Evolutionary conservation across 2,888 invertebrate genomes (phyloP).

Genomic region (Muschampia plurimacula): DNA sequence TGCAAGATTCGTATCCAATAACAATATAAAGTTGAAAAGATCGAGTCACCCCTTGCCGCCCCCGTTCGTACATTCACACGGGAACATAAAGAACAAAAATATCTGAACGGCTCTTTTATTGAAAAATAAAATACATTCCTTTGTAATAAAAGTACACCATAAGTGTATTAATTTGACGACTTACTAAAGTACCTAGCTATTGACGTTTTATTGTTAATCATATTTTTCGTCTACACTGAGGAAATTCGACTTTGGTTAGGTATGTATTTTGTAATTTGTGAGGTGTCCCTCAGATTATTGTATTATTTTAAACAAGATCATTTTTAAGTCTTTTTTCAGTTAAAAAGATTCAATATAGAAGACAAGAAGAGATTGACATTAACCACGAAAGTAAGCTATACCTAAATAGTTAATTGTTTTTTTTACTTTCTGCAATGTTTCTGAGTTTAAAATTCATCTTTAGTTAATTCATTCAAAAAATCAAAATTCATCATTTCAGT

Average conservation of each 20-base stretch:
- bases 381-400: too few species aligned
- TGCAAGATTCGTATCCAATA: constrained; percentile 31
- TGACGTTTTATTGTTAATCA: constrained; percentile 54
- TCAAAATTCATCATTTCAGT: too few species aligned
- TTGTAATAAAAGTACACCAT: constrained; percentile 24
- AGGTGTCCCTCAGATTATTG: too few species aligned
- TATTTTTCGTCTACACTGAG: constrained; percentile 50
- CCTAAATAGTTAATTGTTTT: too few species aligned
- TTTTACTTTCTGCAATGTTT: too few species aligned
- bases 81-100: constrained; percentile 54
- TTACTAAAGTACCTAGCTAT: constrained; percentile 45
- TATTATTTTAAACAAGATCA: too few species aligned
- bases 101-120: constrained; percentile 7
- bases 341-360: too few species aligned
- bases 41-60: constrained; percentile 47
- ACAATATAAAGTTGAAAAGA: constrained; percentile 39
- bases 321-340: too few species aligned
- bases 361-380: too few species aligned
- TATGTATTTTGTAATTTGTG: too few species aligned
- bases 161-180: constrained; percentile 10
- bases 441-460: too few species aligned
- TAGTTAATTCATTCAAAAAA: too few species aligned
- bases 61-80: constrained; percentile 65
- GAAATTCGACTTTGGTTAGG: constrained; percentile 44
- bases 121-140: constrained; percentile 44